Conservation (phyloP, 2,888 invertebrate species). For the Diabrotica balteata region DNA sequence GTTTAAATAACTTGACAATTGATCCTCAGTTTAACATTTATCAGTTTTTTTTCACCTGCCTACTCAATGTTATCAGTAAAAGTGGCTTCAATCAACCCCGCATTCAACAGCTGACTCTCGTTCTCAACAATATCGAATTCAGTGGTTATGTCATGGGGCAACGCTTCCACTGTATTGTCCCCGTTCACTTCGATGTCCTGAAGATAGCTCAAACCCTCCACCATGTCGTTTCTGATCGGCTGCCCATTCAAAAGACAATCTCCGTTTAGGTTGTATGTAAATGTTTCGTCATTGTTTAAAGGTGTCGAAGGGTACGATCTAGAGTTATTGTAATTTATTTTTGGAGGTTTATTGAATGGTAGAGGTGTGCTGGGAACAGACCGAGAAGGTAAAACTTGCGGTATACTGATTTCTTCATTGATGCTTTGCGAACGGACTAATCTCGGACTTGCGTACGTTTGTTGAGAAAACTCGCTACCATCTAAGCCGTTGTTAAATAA, state of each 20-base stretch:
- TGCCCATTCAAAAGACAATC: slow-evolving; percentile 60
- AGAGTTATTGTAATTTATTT: slow-evolving; percentile 60
- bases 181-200: slow-evolving; percentile 40
- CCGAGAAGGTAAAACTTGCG: slow-evolving; percentile 62
- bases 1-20: no score
- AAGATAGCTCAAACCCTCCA: slow-evolving; percentile 33
- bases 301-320: slow-evolving; percentile 83
- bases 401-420: slow-evolving; percentile 32
- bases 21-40: no score
- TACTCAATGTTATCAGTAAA: slow-evolving; percentile 46
- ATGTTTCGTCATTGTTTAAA: slow-evolving; percentile 58
- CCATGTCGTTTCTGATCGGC: slow-evolving; percentile 50
- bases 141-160: slow-evolving; percentile 36
- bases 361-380: slow-evolving; percentile 74
- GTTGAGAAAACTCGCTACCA: slow-evolving; percentile 25
- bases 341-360: slow-evolving; percentile 55
- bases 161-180: slow-evolving; percentile 38
- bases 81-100: slow-evolving; percentile 48
- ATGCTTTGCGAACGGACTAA: slow-evolving; percentile 44
- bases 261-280: slow-evolving; percentile 51
- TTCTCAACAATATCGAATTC: slow-evolving; percentile 45
- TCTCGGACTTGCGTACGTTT: slow-evolving; percentile 14
- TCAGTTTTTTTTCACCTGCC: not conserved
- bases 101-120: slow-evolving; percentile 43
- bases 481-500: slow-evolving; percentile 8